Conservation (phyloP, 1,140 invertebrate species). For the Paraescarpia echinospica region DNA sequence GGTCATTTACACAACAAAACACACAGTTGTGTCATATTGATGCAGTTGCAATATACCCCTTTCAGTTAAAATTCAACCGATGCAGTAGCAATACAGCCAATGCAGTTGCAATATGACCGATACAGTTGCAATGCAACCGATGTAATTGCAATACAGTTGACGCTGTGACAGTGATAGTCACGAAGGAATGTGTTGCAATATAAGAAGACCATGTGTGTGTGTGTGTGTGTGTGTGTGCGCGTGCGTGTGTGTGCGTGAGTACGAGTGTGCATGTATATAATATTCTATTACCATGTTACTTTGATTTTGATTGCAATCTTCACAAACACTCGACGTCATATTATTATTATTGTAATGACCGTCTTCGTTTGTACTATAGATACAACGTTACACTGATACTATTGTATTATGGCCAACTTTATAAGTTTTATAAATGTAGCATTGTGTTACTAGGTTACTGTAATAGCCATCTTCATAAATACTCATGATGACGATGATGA, state of each 20-base stretch:
- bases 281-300: too few species aligned
- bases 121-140: background rate
- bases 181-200: too few species aligned
- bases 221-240: too few species aligned
- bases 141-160: background rate
- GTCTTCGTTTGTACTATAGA: too few species aligned
- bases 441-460: background rate
- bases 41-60: background rate
- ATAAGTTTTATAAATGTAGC: background rate
- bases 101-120: background rate
- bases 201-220: too few species aligned
- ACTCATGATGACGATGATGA: background rate
- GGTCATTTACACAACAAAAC: too few species aligned
- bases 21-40: background rate
- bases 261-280: too few species aligned
- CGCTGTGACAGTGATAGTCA: too few species aligned
- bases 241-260: too few species aligned
- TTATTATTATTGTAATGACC: too few species aligned
- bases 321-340: too few species aligned
- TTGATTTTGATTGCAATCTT: too few species aligned
- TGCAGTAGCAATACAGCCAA: background rate
- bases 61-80: background rate
- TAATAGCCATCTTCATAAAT: background rate
- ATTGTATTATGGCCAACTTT: background rate
- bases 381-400: background rate